Evolutionary conservation across 2,888 invertebrate genomes (phyloP).

Genomic region (Artemia sinica): DNA sequence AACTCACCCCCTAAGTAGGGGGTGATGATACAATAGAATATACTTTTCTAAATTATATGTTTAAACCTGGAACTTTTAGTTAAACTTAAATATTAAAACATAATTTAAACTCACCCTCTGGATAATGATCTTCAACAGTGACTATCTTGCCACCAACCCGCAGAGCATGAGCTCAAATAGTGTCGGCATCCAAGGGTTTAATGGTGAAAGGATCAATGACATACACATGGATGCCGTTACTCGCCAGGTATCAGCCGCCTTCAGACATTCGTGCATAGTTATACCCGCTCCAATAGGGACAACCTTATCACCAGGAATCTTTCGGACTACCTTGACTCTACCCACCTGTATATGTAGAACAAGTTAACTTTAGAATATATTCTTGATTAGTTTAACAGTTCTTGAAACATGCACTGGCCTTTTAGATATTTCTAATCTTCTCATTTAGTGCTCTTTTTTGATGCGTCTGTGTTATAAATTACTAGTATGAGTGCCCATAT

Average conservation of each 20-base stretch:
- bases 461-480: not conserved
- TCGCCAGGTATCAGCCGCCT: slow-evolving; percentile 59
- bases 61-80: no score
- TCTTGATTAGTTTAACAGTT: not conserved
- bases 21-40: no score
- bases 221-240: slow-evolving; percentile 52
- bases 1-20: no score
- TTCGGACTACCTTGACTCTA: slow-evolving; percentile 56
- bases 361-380: slow-evolving; percentile 18
- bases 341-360: slow-evolving; percentile 40
- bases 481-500: no score
- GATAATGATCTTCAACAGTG: slow-evolving; percentile 94
- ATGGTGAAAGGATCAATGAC: slow-evolving; percentile 90
- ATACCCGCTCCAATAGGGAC: slow-evolving; percentile 83
- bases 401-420: not conserved
- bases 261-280: slow-evolving; percentile 74
- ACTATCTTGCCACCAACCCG: slow-evolving; percentile 63
- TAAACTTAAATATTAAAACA: no score
- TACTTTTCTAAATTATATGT: no score
- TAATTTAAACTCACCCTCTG: slow-evolving; percentile 50
- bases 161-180: slow-evolving; percentile 55
- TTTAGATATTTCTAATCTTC: not conserved
- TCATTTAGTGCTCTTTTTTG: not conserved
- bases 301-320: slow-evolving; percentile 56
- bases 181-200: slow-evolving; percentile 73